Conservation (phyloP, 2,113 vertebrate species). For the Pheucticus melanocephalus region DNA sequence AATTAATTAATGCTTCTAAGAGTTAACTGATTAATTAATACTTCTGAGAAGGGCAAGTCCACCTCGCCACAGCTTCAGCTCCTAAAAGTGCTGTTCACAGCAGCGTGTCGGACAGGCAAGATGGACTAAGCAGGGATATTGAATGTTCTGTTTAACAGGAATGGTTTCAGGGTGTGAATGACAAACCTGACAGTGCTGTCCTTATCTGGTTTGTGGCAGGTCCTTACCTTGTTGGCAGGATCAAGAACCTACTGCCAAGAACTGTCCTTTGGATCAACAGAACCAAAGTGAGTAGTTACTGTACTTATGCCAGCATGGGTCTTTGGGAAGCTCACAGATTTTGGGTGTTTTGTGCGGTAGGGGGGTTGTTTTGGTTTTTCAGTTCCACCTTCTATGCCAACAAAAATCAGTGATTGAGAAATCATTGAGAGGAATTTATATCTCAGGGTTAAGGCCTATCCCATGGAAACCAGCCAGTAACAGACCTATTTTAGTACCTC, state of each 20-base stretch:
- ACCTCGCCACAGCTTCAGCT: not conserved
- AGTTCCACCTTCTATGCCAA: not conserved
- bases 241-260: not conserved
- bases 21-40: not conserved
- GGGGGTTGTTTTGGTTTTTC: not conserved
- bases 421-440: not conserved
- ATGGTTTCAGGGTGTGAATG: not conserved
- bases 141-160: not conserved
- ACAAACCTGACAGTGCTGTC: not conserved
- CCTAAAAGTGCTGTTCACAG: rapidly evolving
- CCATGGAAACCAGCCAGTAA: not conserved
- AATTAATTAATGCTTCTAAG: not conserved
- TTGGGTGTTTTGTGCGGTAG: not conserved
- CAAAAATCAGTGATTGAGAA: not conserved
- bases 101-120: rapidly evolving
- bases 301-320: not conserved
- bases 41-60: not conserved
- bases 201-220: not conserved
- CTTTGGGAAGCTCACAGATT: not conserved
- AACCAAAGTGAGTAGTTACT: not conserved
- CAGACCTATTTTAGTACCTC: not conserved
- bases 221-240: not conserved
- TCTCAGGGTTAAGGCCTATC: not conserved
- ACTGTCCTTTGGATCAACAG: rapidly evolving
- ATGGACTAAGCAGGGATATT: not conserved